phyloP scores from a whole-genome alignment of 2,113 vertebrate species.

The Monopterus albus region DNA sequence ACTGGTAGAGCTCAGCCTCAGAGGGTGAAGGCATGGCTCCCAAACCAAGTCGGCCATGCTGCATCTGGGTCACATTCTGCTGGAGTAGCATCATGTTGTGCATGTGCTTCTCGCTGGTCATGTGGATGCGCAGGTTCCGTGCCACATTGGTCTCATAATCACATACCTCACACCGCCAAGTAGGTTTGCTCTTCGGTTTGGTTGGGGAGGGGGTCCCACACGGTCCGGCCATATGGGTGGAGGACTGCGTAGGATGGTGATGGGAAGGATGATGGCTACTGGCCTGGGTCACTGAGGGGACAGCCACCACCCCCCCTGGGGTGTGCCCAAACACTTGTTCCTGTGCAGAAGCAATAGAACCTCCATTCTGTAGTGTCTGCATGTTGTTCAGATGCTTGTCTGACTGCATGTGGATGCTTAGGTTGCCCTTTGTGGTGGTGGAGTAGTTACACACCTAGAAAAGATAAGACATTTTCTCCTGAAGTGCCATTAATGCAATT shows the following conservation, averaged over 20 bases:
- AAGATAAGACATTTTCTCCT: constrained; percentile 32
- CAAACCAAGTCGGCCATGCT: constrained; percentile 91
- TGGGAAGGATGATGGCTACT: constrained; percentile 83
- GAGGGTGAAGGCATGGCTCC: constrained; percentile 92
- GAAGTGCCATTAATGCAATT: constrained; percentile 18
- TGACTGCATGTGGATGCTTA: constrained; percentile 99
- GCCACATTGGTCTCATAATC: constrained; percentile 99
- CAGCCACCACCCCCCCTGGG: constrained; percentile 85
- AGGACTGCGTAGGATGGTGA: constrained; percentile 84
- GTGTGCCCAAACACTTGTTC: constrained; percentile 95
- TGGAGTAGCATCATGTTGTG: constrained; percentile 99
- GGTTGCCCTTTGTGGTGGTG: constrained; percentile 99
- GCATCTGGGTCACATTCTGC: constrained; percentile 96
- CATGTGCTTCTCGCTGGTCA: constrained; percentile 99
- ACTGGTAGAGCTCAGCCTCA: constrained; percentile 98
- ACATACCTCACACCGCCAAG: constrained; percentile 98
- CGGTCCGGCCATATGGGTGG: constrained; percentile 87
- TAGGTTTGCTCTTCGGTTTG: constrained; percentile 98
- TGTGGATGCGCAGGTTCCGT: constrained; percentile 97
- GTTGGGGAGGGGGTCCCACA: constrained; percentile 96
- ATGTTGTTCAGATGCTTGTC: constrained; percentile 99
- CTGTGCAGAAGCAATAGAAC: constrained; percentile 79
- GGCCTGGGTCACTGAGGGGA: constrained; percentile 83
- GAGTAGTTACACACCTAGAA: constrained; percentile 97
- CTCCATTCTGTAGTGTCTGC: constrained; percentile 98